Percentiles rank a stretch among this genome's conserved stretches.
These are phyloP conservation scores for Portunus trituberculatus DNA, from an alignment of 1,140 invertebrate genomes.

Conservation along the genomic window DNA sequence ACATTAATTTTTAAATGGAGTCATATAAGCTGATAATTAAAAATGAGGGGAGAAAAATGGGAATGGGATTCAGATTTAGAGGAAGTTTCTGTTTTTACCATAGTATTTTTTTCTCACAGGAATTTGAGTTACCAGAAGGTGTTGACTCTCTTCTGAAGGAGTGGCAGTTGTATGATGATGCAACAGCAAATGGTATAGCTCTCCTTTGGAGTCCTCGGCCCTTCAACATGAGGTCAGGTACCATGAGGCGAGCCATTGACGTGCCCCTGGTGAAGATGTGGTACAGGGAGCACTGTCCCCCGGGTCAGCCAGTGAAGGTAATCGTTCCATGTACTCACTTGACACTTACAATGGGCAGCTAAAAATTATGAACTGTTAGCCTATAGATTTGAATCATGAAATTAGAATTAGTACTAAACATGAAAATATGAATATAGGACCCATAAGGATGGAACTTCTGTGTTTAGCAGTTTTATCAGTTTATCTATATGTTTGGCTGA, in stretches of 20 bases:
- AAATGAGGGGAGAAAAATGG: too few relatives aligned
- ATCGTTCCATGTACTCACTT: not conserved
- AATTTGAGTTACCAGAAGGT: conserved; percentile 94
- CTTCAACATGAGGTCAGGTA: conserved; percentile 96
- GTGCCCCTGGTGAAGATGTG: conserved; percentile 98
- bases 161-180: conserved; percentile 97
- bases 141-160: conserved; percentile 96
- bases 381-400: too few relatives aligned
- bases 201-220: conserved; percentile 99
- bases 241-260: conserved; percentile 93
- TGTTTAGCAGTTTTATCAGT: too few relatives aligned
- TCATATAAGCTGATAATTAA: too few relatives aligned
- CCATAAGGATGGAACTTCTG: too few relatives aligned
- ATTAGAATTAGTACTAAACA: too few relatives aligned
- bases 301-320: conserved; percentile 93
- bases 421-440: too few relatives aligned
- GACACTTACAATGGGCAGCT: too few relatives aligned
- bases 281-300: conserved; percentile 96
- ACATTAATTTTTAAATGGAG: too few relatives aligned
- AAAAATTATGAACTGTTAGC: too few relatives aligned
- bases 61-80: not conserved
- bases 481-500: too few relatives aligned
- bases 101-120: conserved; percentile 83
- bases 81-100: not conserved
- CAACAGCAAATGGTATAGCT: conserved; percentile 99